phyloP scores from a whole-genome alignment of 2,797 vertebrate species.

The Oryzias sinensis region DNA sequence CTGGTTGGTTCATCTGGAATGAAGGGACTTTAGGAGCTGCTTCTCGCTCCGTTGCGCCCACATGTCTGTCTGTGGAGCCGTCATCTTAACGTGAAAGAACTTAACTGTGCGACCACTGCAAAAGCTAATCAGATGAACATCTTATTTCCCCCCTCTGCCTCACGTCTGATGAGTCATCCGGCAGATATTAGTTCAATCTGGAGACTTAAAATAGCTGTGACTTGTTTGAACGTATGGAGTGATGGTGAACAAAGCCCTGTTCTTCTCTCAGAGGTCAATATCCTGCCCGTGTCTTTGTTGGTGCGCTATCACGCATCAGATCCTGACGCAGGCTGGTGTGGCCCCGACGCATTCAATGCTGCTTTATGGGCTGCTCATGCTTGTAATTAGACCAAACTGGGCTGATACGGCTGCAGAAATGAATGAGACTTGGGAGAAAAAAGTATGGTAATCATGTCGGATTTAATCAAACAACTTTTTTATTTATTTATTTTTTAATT shows the following conservation, averaged over 20 bases:
- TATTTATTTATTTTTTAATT: conserved; percentile 33
- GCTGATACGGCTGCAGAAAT: conserved; percentile 53
- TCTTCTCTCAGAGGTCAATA: conserved; percentile 64
- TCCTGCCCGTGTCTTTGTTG: conserved; percentile 67
- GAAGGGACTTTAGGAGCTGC: no score
- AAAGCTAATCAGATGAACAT: conserved; percentile 47
- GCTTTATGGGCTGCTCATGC: conserved; percentile 57
- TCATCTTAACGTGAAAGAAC: conserved; percentile 11
- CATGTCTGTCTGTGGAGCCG: not conserved
- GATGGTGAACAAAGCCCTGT: conserved; percentile 48
- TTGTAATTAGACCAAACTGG: conserved; percentile 55
- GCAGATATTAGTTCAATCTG: conserved; percentile 41
- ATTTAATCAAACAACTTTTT: conserved; percentile 69
- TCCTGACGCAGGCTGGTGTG: conserved; percentile 45
- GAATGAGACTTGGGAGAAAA: conserved; percentile 52
- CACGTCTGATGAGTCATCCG: conserved; percentile 64
- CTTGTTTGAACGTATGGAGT: conserved; percentile 49
- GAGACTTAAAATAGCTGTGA: conserved; percentile 53
- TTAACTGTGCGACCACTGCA: conserved; percentile 12
- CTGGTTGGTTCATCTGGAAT: no score
- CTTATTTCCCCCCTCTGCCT: conserved; percentile 60
- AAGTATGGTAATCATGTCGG: conserved; percentile 43
- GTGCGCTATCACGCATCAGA: conserved; percentile 54
- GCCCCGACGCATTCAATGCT: conserved; percentile 48
- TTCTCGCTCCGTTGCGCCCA: no score